Base-by-base conservation (phyloP, 2,888 invertebrate species). In the Spatulosminthurus flaviceps region DNA sequence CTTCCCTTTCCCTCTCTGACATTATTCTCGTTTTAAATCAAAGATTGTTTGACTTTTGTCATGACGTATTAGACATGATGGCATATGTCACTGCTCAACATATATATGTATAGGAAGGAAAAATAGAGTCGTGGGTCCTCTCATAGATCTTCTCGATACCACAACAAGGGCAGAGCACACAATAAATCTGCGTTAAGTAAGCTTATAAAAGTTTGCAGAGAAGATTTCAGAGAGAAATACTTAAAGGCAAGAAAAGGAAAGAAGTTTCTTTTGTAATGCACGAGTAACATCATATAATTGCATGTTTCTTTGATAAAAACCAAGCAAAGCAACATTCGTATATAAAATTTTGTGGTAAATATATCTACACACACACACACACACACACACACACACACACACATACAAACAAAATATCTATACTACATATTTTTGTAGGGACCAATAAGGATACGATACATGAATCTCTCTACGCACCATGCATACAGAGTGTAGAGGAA, bases 111-210 rank as follows among this genome's bases (percentile, higher is more conserved):
- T n/a, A n/a, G n/a, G n/a, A n/a, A n/a, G n/a, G 7, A 41, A 13
- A 51, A 51, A 16, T n/a, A 51, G 4, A n/a, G 51, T 51, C 16
- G 51, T 13, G 16, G 51, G 16, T 51, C n/a, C 16, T 2, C 51
- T 19, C 51, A 16, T 13, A 51, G 51, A 51, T 51, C n/a, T 51
- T 2, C 51, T 19, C 51, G n/a, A 51, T 51, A n/a, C 51, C 51
- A 51, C 51, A 51, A 51, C 51, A 51, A 51, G 51, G n/a, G 51
- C 51, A 51, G 51, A 19, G n/a, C 51, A 51, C n/a, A n/a, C 51
- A 16, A 51, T 51, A 51, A 51, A 51, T 51, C 51, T 51, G 51
- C 1, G 51, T 51, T 51, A 51, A 51, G 51, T 51, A 51, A 51
- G 51, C 51, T 51, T 51, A 51, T 51, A 51, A 51, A n/a, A 51